Evolutionary conservation across 53 echinoderm and acorn worm species (phyloP).

Genomic region (Stichopus horrens): DNA sequence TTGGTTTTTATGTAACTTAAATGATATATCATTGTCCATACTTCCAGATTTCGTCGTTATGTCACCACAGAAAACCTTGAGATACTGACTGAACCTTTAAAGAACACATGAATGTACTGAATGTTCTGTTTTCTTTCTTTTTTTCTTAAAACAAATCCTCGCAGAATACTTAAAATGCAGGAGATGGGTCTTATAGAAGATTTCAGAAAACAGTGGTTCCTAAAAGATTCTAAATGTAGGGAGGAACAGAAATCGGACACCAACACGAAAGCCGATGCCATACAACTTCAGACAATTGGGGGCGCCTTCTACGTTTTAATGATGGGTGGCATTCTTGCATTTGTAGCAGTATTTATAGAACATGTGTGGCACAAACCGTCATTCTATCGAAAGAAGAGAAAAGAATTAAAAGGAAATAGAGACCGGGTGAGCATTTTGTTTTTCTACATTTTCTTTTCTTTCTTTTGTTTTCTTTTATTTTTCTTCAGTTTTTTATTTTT

Average conservation of each 20-base stretch:
- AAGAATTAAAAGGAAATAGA: slow-evolving; percentile 69
- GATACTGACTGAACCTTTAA: too few relatives aligned
- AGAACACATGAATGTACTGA: too few relatives aligned
- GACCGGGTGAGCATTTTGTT: slow-evolving; percentile 56
- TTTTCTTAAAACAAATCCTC: too few relatives aligned
- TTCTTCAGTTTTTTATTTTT: too few relatives aligned
- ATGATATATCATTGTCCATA: too few relatives aligned
- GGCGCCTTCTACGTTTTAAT: slow-evolving; percentile 98
- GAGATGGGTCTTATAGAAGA: slow-evolving; percentile 81
- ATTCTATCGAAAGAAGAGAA: slow-evolving; percentile 72
- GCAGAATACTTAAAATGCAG: slow-evolving; percentile 87
- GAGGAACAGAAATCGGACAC: slow-evolving; percentile 67
- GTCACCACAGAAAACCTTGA: too few relatives aligned
- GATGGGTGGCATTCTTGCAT: slow-evolving; percentile 86
- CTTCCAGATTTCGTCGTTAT: too few relatives aligned
- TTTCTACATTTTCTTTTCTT: too few relatives aligned
- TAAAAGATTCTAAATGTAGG: slow-evolving; percentile 78
- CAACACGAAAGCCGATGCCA: slow-evolving; percentile 76
- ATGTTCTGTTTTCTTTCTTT: too few relatives aligned
- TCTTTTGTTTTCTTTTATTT: too few relatives aligned
- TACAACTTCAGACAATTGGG: slow-evolving; percentile 87
- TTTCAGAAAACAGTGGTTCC: slow-evolving; percentile 91
- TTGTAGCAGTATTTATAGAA: slow-evolving; percentile 92
- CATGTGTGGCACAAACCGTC: slow-evolving; percentile 93
- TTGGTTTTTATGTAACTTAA: too few relatives aligned